Evolutionary conservation across 2,888 invertebrate genomes (phyloP), one percentile per base, ranked within the genome.

Genomic region (Cryptops parisi): DNA sequence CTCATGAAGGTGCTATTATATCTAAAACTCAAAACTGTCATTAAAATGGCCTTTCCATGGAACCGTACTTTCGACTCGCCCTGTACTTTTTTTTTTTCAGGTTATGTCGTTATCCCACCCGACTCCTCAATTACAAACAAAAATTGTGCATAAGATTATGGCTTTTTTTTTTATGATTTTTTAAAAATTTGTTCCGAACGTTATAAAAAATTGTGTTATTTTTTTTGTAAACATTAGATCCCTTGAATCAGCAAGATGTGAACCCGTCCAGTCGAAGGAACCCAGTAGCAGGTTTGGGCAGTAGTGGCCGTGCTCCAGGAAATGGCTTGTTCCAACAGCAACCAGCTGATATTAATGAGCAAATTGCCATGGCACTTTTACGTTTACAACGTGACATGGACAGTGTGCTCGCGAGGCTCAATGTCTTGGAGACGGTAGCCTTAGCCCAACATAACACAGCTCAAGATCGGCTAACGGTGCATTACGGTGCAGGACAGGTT

Each of bases 361-460:
- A 56, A 40, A 56, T 56, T n/a, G 56, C 56, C 12, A 39, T 52
- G 19, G 53, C 56, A 5, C 40, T 56, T 6, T 33, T 52, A 17
- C 56, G 51, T 26, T 48, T 56, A 6, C 56, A 56, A 24, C 41
- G 46, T n/a, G 56, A 56, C 23, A 56, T 56, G 56, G 56, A 56
- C 21, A 56, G 52, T 44, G 56, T 56, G 9, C 41, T 56, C n/a
- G 43, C 54, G 3, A 54, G 56, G 1, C 46, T 56, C 17, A 56
- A 56, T 40, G 56, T 56, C 1, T 40, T 56, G 17, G 56, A 56
- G 25, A 56, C 56, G 17, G 47, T 56, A 17, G 55, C 56, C 12
- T 40, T 56, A 5, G 56, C 56, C 19, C 56, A 56, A 33, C 56
- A 56, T 46, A 56, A 56, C 26, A 52, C 56, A 23, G 54, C 52